These are phyloP conservation scores for Rhamnusium bicolor DNA, from an alignment of 2,888 invertebrate species.

Conservation along the genomic window DNA sequence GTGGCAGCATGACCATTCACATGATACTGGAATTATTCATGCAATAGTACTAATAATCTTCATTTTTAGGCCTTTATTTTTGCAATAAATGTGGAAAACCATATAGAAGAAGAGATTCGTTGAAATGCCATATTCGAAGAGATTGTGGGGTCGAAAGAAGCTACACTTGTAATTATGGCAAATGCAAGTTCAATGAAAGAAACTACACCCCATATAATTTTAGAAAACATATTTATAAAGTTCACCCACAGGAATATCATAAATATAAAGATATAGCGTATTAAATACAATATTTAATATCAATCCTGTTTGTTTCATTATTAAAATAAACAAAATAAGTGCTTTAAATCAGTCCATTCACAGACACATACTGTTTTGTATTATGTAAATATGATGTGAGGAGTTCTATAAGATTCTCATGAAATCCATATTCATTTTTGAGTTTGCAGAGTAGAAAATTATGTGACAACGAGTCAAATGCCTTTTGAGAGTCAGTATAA, in stretches of 20 bases:
- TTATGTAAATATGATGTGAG: too few relatives aligned
- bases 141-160: not conserved
- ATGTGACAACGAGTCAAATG: too few relatives aligned
- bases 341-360: too few relatives aligned
- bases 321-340: too few relatives aligned
- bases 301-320: too few relatives aligned
- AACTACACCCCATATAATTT: not conserved
- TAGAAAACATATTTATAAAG: not conserved
- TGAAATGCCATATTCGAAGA: not conserved
- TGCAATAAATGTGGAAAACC: not conserved
- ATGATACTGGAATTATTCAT: too few relatives aligned
- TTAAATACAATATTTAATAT: not conserved
- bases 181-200: not conserved
- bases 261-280: not conserved
- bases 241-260: not conserved
- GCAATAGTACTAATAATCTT: not conserved
- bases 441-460: too few relatives aligned
- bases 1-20: too few relatives aligned
- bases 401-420: too few relatives aligned
- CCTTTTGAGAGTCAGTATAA: too few relatives aligned
- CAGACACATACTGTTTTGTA: too few relatives aligned
- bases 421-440: too few relatives aligned
- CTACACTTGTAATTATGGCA: not conserved
- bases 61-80: not conserved
- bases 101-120: not conserved